Percentiles rank a stretch among this genome's conserved stretches.
phyloP scores from a whole-genome alignment of 2,113 vertebrate species.

The Equus quagga region DNA sequence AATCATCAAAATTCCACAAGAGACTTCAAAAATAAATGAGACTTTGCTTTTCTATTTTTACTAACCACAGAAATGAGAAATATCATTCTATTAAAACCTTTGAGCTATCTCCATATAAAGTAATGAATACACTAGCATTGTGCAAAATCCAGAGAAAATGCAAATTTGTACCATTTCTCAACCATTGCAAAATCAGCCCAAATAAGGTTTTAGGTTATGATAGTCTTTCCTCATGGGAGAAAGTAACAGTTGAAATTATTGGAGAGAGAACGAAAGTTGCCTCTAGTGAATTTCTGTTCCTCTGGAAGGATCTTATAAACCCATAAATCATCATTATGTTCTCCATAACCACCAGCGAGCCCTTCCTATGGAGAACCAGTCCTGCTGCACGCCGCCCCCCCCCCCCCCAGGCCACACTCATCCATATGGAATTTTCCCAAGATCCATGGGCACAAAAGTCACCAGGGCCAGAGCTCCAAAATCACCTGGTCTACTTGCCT shows the following conservation, averaged over 20 bases:
- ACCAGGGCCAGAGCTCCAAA: background rate
- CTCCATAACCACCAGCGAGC: background rate
- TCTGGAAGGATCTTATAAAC: background rate
- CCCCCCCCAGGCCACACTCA: background rate
- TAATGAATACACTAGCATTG: conserved; percentile 11
- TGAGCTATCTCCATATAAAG: conserved; percentile 67
- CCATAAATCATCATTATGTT: background rate
- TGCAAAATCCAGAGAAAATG: conserved; percentile 61
- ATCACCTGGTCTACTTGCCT: background rate
- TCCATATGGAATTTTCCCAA: background rate
- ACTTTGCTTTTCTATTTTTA: conserved; percentile 60
- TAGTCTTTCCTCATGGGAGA: background rate
- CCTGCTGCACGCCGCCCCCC: too few species aligned
- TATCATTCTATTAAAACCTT: background rate
- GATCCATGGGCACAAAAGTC: background rate
- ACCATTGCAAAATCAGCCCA: conserved; percentile 30
- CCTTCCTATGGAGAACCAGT: background rate
- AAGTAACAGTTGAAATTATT: background rate
- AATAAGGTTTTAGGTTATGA: conserved; percentile 38
- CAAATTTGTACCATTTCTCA: conserved; percentile 57
- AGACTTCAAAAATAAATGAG: conserved; percentile 59
- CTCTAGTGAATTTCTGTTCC: background rate
- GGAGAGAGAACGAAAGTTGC: background rate
- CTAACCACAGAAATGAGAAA: conserved; percentile 69
- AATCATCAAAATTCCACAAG: conserved; percentile 57